phyloP scores from a whole-genome alignment of 2,797 vertebrate genomes.

The Oryzias dopingdopingensis region DNA sequence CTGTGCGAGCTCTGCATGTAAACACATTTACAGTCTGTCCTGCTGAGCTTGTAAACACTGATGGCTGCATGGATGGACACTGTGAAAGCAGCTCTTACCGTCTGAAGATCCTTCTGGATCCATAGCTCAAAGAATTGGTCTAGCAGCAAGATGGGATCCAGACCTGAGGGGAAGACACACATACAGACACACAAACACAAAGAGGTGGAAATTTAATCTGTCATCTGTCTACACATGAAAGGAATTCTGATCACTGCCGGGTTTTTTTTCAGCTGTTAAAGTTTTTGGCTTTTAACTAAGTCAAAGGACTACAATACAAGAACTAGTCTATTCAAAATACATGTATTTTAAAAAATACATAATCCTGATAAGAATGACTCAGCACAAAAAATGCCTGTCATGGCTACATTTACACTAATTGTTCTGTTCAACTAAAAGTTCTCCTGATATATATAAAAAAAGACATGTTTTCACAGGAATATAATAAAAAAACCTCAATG shows the following conservation, averaged over 20 bases:
- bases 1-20: conserved; percentile 19
- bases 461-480: no score
- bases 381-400: no score
- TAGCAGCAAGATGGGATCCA: conserved; percentile 64
- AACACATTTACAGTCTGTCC: conserved; percentile 33
- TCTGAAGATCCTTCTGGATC: conserved; percentile 67
- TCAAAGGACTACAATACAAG: no score
- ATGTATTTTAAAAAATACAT: no score
- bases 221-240: conserved; percentile 42
- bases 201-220: conserved; percentile 30
- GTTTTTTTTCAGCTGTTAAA: conserved; percentile 6
- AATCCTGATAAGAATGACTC: no score
- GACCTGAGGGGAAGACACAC: conserved; percentile 59
- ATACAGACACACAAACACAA: conserved; percentile 40
- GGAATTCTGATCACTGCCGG: background rate
- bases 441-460: no score
- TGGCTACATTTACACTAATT: no score
- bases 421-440: no score
- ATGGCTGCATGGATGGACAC: conserved; percentile 27
- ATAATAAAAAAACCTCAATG: no score
- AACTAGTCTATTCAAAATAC: no score
- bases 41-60: conserved; percentile 23
- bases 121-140: conserved; percentile 69
- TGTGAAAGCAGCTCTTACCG: conserved; percentile 65
- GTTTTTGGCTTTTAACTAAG: no score